A percentile compares a stretch with the other conserved stretches of the same genome.
Conservation (phyloP, 2,797 vertebrate genomes). For the Lemur catta region DNA sequence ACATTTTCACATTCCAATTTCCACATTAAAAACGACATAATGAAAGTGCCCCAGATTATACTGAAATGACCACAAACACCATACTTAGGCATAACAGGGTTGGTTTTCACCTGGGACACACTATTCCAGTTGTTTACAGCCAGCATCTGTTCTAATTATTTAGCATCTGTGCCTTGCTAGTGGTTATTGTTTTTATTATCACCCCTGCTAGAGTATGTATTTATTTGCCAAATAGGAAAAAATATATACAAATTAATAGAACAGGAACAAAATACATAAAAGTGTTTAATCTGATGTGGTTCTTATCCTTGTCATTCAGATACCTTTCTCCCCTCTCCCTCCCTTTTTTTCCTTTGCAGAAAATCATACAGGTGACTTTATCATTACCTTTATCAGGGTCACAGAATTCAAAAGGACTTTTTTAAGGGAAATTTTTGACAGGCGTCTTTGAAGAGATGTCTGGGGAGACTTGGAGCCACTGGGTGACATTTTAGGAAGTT, state of each 20-base stretch:
- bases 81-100: background rate
- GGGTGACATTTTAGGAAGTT: slow-evolving; percentile 24
- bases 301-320: background rate
- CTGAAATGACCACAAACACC: slow-evolving; percentile 9
- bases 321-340: background rate
- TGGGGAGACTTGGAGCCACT: slow-evolving; percentile 2
- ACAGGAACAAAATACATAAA: background rate
- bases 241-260: background rate
- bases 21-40: background rate
- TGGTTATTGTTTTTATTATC: slow-evolving; percentile 32
- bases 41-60: slow-evolving; percentile 7
- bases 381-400: background rate
- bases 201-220: background rate
- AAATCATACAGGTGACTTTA: slow-evolving; percentile 45
- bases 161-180: slow-evolving; percentile 1
- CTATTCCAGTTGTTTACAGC: slow-evolving; percentile 11
- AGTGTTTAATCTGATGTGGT: background rate
- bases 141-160: slow-evolving; percentile 49
- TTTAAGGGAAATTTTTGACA: slow-evolving; percentile 40
- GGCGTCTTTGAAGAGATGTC: slow-evolving; percentile 38
- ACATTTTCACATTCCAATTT: slow-evolving; percentile 43
- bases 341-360: slow-evolving; percentile 31
- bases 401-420: slow-evolving; percentile 36
- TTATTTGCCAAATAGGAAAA: slow-evolving; percentile 37
- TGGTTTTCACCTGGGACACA: slow-evolving; percentile 15